Evolutionary conservation across 2,797 vertebrate genomes (phyloP), one percentile per base, ranked within the genome.

Genomic region (Garrulus glandarius): DNA sequence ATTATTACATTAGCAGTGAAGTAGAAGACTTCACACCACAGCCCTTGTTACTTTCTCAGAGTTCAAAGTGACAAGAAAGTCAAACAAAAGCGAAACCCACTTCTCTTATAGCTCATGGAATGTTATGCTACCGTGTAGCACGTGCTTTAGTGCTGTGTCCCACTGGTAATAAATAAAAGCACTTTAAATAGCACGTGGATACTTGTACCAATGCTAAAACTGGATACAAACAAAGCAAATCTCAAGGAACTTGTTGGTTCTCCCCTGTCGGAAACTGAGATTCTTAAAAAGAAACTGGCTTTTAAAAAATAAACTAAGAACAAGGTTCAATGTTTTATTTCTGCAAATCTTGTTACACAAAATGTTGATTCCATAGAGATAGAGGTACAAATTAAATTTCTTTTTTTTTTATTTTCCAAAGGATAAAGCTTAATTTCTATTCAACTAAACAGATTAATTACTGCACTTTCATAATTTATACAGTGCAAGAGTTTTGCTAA

Each of bases 151-250:
- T 15, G 57, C 72, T 71, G 30, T 49, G 43, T 92, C 29, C 75
- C 71, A 63, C 68, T 75, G 39, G 53, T 86, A 96, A 94, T 85
- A 96, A 95, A 96, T 93, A 93, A 89, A 87, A 81, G 4, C 29
- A 63, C 93, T 89, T 71, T 85, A 95, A 91, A 92, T 81, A 96
- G 79, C 85, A 4, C 9, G 1, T n/a, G 65, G 65, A 83, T 84
- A 65, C 47, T 87, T 85, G 82, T 91, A 91, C 47, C 19, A 61
- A 39, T 37, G 50, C 63, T 91, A 92, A 71, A 92, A 92, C 12
- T 44, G 39, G 39, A 78, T 46, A 87, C 24, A 94, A 96, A 89
- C 30, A 87, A 92, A 78, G 50, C 21, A 84, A 84, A 89, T 19
- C 53, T 83, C 26, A 71, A 91, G 20, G 10, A 30, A 77, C 22